phyloP scores from a whole-genome alignment of 2,113 vertebrate species.

The Anolis sagrei region DNA sequence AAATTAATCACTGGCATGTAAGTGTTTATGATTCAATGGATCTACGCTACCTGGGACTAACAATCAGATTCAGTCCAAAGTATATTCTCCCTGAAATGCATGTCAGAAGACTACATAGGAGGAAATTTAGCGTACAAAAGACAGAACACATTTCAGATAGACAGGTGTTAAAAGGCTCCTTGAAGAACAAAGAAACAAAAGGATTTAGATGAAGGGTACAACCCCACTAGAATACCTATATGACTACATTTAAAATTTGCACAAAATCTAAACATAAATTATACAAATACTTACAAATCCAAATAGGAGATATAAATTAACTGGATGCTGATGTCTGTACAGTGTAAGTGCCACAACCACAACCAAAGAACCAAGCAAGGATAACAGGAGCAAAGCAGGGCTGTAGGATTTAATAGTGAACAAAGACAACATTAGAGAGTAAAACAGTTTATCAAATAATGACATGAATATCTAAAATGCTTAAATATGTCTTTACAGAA shows the following conservation, averaged over 20 bases:
- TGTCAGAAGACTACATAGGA: neutral
- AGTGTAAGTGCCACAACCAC: conserved; percentile 85
- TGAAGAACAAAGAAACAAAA: neutral
- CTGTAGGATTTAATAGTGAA: conserved; percentile 73
- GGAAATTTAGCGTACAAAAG: neutral
- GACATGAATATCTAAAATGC: neutral
- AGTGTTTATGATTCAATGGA: too few relatives aligned
- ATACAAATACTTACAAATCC: conserved; percentile 87
- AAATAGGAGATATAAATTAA: conserved; percentile 93
- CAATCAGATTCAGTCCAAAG: neutral
- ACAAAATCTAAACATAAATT: accelerated
- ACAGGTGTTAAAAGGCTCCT: neutral
- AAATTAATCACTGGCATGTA: too few relatives aligned
- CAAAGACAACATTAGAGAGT: neutral
- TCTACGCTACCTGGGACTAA: too few relatives aligned
- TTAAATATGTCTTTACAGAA: neutral
- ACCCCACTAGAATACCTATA: neutral
- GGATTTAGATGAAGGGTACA: neutral
- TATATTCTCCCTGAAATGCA: neutral
- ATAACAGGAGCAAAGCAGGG: conserved; percentile 86
- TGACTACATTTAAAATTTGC: neutral
- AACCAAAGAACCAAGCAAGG: conserved; percentile 84
- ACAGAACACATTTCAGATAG: neutral
- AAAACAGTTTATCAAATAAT: neutral
- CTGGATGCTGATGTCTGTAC: conserved; percentile 89